Evolutionary conservation across 2,888 invertebrate species (phyloP), one percentile per base, ranked within the genome.

Genomic region (Brenthis hecate): DNA sequence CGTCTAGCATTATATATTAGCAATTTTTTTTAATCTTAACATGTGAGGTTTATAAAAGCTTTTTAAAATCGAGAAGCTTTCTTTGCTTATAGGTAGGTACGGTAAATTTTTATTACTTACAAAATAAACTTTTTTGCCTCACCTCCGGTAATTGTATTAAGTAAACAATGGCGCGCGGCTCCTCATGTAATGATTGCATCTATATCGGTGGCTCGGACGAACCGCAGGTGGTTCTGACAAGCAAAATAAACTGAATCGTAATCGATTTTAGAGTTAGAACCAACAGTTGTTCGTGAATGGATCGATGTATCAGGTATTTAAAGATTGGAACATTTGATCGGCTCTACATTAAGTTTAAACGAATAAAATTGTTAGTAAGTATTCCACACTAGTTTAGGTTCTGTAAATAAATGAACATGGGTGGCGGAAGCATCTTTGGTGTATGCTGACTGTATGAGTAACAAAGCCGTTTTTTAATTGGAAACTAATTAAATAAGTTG

Each of bases 231-330:
- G 75, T 83, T 74, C 83, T 80, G 91, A 91, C 91, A 91, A 85
- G 82, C 79, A 86, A 91, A 91, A 92, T 90, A 92, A 92, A 92
- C 91, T 79, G 71, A 79, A 68, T 78, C 80, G 87, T 89, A 90
- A 90, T 90, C 91, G 88, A 88, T 89, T 88, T 85, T 82, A 84
- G 81, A 82, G 84, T 82, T 84, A 85, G 81, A 86, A 80, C 81
- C 78, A 83, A 84, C 86, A 83, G 80, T 86, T 86, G 85, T 79
- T 85, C 81, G 80, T 69, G 70, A 76, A 79, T 77, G 71, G 73
- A 75, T 75, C 72, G 72, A 74, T 74, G 73, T 70, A 73, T 75
- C 75, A 71, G 70, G 68, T 72, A 75, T 75, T 73, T 72, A 69
- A 69, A 73, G 65, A 61, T 51, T 62, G 53, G 48, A 60, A 28